Base-by-base conservation (phyloP, 1,140 invertebrate genomes). In the Zaprionus nigranus region DNA sequence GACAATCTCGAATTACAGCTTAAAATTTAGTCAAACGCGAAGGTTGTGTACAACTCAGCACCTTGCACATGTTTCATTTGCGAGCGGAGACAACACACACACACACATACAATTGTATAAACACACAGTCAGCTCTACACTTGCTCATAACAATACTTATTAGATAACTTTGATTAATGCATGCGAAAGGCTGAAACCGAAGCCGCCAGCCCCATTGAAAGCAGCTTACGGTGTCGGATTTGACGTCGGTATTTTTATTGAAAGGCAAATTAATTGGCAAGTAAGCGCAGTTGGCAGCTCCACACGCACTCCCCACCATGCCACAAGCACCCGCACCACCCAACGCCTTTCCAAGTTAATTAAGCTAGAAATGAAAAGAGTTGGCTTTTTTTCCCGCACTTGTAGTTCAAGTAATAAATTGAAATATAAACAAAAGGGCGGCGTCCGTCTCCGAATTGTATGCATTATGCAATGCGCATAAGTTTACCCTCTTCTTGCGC, bases 21-120 rank as follows among this genome's bases (percentile, higher is more conserved):
- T 87, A 65, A 82, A 82, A 86, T 82, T 87, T 83, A 86, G 84
- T 88, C 84, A 86, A 88, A 78, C 77, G 83, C 84, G 80, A 88
- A 86, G 83, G 83, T 79, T 79, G 62, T 70, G 22, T 51, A 78
- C 82, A 72, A 62, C 75, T 71, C 69, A 62, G 67, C 67, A 71
- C 79, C 81, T 83, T 79, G 77, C 77, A 79, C 62, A 79, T 79
- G 80, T 79, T 82, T 79, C 65, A 57, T 64, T 81, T 81, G 75
- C 63, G 71, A 72, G 57, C 46, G 40, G 58, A 61, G 67, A 71
- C n/a, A n/a, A n/a, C n/a, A n/a, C 51, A 58, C 7, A 70, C 36
- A 60, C 24, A 40, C 26, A 43, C 46, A 49, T 34, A 26, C 54
- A 63, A 24, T 24, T 24, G 24, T 24, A 24, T 24, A 5, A 36